Percentiles rank a stretch among this genome's conserved stretches.
These are phyloP conservation scores for Sebastolobus altivelis DNA, from an alignment of 2,797 vertebrate genomes.

Conservation along the genomic window DNA sequence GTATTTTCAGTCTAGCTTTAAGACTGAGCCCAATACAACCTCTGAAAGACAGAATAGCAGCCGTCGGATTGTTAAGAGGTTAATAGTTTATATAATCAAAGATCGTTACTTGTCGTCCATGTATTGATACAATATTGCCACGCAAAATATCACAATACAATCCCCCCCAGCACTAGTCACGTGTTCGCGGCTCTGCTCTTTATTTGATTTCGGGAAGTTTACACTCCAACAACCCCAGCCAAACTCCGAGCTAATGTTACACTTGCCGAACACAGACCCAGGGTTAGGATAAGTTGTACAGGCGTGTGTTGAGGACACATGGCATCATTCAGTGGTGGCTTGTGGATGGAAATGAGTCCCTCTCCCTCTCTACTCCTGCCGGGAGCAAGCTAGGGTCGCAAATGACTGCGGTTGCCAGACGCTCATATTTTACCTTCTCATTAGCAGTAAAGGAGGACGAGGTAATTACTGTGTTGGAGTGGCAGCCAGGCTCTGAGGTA, in stretches of 20 bases:
- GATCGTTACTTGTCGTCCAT: no score
- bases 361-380: slow-evolving; percentile 44
- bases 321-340: slow-evolving; percentile 58
- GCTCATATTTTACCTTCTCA: slow-evolving; percentile 84
- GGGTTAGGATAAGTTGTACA: slow-evolving; percentile 35
- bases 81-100: no score
- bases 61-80: no score
- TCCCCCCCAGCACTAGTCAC: no score
- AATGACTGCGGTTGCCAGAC: slow-evolving; percentile 76
- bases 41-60: no score
- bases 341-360: slow-evolving; percentile 61
- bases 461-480: slow-evolving; percentile 82
- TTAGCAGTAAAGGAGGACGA: slow-evolving; percentile 83
- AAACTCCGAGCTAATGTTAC: background rate
- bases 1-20: no score
- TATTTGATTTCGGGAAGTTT: background rate
- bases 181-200: background rate
- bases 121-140: no score
- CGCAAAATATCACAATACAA: no score
- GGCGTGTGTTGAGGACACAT: slow-evolving; percentile 54
- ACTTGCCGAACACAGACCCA: background rate
- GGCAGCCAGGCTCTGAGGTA: slow-evolving; percentile 70
- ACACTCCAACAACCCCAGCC: background rate
- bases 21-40: no score
- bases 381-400: slow-evolving; percentile 64